Percentiles rank a stretch among this genome's conserved stretches.
phyloP scores from a whole-genome alignment of 2,113 vertebrate genomes.

The Epinephelus cyanopodus region DNA sequence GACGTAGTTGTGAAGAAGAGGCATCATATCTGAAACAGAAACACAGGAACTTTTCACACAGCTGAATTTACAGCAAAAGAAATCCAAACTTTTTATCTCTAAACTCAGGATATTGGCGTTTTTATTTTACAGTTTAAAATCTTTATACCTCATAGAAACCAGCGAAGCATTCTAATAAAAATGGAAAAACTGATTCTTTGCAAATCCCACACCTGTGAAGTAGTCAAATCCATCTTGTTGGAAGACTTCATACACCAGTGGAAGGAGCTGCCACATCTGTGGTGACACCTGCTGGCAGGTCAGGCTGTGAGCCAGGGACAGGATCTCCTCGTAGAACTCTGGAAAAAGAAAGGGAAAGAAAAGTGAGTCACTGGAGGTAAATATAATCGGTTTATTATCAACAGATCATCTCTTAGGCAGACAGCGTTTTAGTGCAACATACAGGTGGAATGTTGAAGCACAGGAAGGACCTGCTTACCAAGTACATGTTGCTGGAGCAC shows the following conservation, averaged over 20 bases:
- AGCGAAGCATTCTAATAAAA: neutral
- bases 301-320: constrained; percentile 97
- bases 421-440: neutral
- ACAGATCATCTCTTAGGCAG: neutral
- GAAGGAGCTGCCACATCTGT: constrained; percentile 99
- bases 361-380: constrained; percentile 12
- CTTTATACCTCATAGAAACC: neutral
- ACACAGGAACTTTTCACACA: neutral
- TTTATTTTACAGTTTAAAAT: neutral
- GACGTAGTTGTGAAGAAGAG: constrained; percentile 98
- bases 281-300: constrained; percentile 98
- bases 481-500: constrained; percentile 98
- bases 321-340: constrained; percentile 99
- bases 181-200: neutral
- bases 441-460: constrained; percentile 32
- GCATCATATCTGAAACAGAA: constrained; percentile 95
- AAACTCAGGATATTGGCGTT: too few relatives aligned
- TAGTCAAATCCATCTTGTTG: constrained; percentile 99
- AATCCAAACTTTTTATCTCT: neutral
- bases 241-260: constrained; percentile 98
- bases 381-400: neutral
- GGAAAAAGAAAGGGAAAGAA: neutral
- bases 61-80: neutral
- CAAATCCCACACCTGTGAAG: constrained; percentile 81
- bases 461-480: constrained; percentile 83